Evolutionary conservation across 1,140 invertebrate genomes (phyloP).

Genomic region (Thaumetopoea pityocampa): DNA sequence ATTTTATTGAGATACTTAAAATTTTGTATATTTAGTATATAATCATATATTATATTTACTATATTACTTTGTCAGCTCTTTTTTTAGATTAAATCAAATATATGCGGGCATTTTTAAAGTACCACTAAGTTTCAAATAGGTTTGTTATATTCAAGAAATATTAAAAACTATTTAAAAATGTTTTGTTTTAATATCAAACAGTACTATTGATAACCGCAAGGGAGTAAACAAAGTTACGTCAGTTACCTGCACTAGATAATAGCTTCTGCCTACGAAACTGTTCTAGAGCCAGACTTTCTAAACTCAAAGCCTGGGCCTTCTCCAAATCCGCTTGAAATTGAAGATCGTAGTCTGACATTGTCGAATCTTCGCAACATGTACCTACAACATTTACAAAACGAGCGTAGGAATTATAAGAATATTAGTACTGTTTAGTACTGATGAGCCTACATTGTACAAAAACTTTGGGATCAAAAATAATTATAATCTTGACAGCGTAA

Average conservation of each 20-base stretch:
- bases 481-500: constrained; percentile 19
- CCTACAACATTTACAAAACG: constrained; percentile 45
- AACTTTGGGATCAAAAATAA: constrained; percentile 30
- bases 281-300: constrained; percentile 89
- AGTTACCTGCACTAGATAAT: constrained; percentile 59
- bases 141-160: no score
- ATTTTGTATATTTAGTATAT: no score
- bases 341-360: constrained; percentile 83
- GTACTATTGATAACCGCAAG: no score
- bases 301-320: constrained; percentile 88
- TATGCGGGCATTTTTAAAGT: no score
- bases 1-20: no score
- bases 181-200: no score
- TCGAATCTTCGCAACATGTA: constrained; percentile 32
- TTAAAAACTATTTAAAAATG: no score
- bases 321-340: constrained; percentile 91
- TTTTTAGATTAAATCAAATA: no score
- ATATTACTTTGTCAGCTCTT: no score
- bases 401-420: constrained; percentile 49
- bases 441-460: constrained; percentile 30
- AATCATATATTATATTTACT: no score
- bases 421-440: constrained; percentile 40
- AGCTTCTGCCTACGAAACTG: constrained; percentile 83
- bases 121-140: no score
- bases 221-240: constrained; percentile 59